Evolutionary conservation across 1,140 invertebrate species (phyloP), one percentile per base, ranked within the genome.

Genomic region (Drosophila ohnishii): DNA sequence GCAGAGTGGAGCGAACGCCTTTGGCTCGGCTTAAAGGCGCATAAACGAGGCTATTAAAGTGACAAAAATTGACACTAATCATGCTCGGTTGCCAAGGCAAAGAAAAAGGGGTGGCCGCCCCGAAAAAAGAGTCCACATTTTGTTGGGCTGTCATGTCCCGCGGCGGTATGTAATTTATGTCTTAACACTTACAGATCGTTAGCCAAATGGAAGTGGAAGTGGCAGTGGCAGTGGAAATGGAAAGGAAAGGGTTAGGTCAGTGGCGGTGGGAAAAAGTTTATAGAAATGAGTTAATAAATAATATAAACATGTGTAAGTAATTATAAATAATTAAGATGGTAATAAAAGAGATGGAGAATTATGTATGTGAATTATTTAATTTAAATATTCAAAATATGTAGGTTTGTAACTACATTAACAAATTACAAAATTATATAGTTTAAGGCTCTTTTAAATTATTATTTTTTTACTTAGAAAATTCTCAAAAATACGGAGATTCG

Each of bases 1-100:
- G 16, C 16, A n/a, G 16, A 51, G 9, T 25, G 50, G 11, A 32
- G 19, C 47, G 48, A 48, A 55, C 35, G 70, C 58, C 60, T 44
- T 60, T 61, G 61, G 50, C 51, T 14, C 22, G 53, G 62, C 44
- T 34, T 37, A 14, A 19, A 35, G 66, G 51, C 69, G 66, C 78
- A 80, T 86, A 81, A 88, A 80, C 69, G 80, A 76, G 63, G 63
- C 73, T 71, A 84, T 88, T 88, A 88, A 88, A 88, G 65, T 88
- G 84, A 87, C 84, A 87, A 84, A 88, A 87, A 87, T 80, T 88
- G 84, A 88, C 84, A 87, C 84, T 87, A 87, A 87, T 88, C 84
- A 87, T 87, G 84, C 84, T 88, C 42, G 63, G 53, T 45, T 79
- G 79, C 62, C 79, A 82, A 9, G 65, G 62, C 67, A 53, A 71